Base-by-base conservation (phyloP, 2,113 vertebrate species). In the Oceanites oceanicus region DNA sequence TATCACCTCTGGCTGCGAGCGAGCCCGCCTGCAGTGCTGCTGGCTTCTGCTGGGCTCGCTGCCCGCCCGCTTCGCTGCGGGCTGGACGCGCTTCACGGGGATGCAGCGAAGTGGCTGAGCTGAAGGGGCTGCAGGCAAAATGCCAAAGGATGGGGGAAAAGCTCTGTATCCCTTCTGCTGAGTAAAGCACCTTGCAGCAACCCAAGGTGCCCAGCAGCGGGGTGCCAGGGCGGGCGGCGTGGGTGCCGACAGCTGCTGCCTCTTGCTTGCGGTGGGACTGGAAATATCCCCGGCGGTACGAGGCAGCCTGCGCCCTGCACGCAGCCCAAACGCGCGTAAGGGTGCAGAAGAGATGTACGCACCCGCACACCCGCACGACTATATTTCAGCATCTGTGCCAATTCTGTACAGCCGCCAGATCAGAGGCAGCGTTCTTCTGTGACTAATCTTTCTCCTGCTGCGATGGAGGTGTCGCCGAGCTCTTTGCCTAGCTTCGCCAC, bases 251-350 rank as follows among this genome's bases (percentile, higher is more conserved):
- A 44, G 14, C 66, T 2, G 3, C 53, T 21, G 47, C 25, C 34
- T 56, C 10, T 9, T 25, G 44, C 30, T 40, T 10, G 38, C 2
- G 2, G 63, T 45, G 56, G 78, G 56, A 10, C 19, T 55, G 88
- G 36, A 6, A n/a, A 16, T 17, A 4, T 3, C 22, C 45, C 30
- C 1, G 4, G 40, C 0, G 8, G 38, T 2, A 3, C 3, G 1
- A 17, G 45, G 52, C 38, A 30, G 30, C 36, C 66, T 13, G 19
- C 3, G n/a, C 18, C 47, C 10, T 7, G 27, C 53, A 3, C 7
- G 1, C 67, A 32, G 49, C 18, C 61, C 16, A 6, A 16, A 6
- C 0, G 2, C 1, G 3, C 0, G 3, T 11, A 4, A 11, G 47
- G 34, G n/a, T 6, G 67, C n/a, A 5, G 36, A 23, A 19, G 59